phyloP scores from a whole-genome alignment of 2,888 invertebrate species.

The Acleris emargana region DNA sequence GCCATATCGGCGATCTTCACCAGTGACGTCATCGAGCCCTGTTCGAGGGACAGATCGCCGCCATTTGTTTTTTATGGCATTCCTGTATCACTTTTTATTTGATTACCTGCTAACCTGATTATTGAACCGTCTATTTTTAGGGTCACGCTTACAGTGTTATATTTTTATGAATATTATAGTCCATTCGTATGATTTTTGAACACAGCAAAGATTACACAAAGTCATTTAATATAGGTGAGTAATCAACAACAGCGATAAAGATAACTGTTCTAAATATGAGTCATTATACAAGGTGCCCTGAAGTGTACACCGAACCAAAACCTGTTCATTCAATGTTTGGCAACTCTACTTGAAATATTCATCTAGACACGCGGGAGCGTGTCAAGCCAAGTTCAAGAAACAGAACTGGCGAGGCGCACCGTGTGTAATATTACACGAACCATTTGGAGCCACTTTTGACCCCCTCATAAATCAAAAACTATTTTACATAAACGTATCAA shows the following conservation, averaged over 20 bases:
- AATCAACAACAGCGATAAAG: slow-evolving; percentile 22
- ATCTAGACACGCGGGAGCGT: no score
- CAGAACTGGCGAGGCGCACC: no score
- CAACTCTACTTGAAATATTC: no score
- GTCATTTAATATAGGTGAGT: slow-evolving; percentile 10
- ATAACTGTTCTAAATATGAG: slow-evolving; percentile 15
- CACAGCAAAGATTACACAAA: no score
- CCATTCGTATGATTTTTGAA: background rate
- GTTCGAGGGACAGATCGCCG: background rate
- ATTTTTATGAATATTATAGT: background rate
- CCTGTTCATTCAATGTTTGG: slow-evolving; percentile 27
- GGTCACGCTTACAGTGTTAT: background rate
- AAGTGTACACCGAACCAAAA: slow-evolving; percentile 22
- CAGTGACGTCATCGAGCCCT: slow-evolving; percentile 14
- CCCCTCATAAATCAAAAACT: no score
- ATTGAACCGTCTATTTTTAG: background rate
- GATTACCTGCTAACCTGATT: background rate
- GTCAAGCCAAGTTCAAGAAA: no score
- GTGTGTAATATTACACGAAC: no score
- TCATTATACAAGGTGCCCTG: slow-evolving; percentile 20
- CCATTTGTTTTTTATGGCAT: slow-evolving; percentile 2
- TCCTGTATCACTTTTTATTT: slow-evolving; percentile 7
- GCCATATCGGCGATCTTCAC: slow-evolving; percentile 7
- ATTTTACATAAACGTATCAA: no score
- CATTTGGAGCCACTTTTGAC: no score